Evolutionary conservation across 2,113 vertebrate genomes (phyloP).

Genomic region (Cyanoramphus novaezelandiae): DNA sequence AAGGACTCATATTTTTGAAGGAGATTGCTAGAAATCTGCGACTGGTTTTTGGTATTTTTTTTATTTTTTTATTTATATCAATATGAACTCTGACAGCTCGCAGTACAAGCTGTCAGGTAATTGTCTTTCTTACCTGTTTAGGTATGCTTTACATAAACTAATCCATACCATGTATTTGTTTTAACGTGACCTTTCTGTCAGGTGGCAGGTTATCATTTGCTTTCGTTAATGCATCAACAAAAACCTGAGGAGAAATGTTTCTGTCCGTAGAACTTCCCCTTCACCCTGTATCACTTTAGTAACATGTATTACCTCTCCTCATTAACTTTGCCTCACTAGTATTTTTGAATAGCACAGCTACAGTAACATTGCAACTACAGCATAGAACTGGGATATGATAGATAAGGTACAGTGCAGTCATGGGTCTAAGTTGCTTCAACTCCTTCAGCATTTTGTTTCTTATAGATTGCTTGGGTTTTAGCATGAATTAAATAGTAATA

Average conservation of each 20-base stretch:
- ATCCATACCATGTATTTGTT: not conserved
- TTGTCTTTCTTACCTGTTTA: not conserved
- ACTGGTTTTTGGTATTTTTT: not conserved
- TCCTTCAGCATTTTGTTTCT: not conserved
- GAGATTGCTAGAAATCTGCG: not conserved
- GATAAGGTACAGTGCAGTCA: not conserved
- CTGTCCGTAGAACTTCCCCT: not conserved
- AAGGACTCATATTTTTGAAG: not conserved
- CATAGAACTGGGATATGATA: not conserved
- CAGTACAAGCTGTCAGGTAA: not conserved
- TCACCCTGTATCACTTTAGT: not conserved
- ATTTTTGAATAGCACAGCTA: not conserved
- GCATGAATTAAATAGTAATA: not conserved
- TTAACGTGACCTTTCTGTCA: not conserved
- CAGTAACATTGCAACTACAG: not conserved
- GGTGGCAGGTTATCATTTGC: not conserved
- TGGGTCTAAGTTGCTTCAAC: not conserved
- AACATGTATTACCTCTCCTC: not conserved
- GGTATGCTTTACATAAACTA: not conserved
- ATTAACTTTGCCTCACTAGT: not conserved
- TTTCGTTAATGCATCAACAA: not conserved
- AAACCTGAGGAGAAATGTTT: not conserved
- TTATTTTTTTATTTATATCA: not conserved
- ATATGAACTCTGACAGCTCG: not conserved
- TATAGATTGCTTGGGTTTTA: not conserved